phyloP scores from a whole-genome alignment of 2,888 invertebrate genomes.

The Megalurothrips usitatus region DNA sequence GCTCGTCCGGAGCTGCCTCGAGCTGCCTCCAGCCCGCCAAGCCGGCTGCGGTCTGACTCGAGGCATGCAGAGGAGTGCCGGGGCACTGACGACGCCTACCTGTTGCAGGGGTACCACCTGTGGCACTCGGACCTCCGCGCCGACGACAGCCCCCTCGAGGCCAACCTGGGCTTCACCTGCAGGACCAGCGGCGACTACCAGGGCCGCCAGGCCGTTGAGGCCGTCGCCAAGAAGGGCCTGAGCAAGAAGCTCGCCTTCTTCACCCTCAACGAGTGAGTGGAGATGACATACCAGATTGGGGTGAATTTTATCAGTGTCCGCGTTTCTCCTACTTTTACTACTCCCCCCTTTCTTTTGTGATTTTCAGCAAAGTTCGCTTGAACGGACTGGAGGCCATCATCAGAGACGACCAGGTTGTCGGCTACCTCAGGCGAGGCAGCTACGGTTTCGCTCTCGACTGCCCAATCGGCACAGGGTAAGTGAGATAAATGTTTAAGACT shows the following conservation, averaged over 20 bases:
- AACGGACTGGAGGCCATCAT: slow-evolving; percentile 83
- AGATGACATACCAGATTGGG: no score
- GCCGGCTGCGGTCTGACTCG: no score
- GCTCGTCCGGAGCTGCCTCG: no score
- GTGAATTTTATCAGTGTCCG: no score
- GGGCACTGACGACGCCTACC: slow-evolving; percentile 27
- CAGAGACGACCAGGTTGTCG: slow-evolving; percentile 69
- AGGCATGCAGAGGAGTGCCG: no score
- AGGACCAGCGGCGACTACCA: slow-evolving; percentile 71
- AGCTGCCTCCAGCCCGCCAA: no score
- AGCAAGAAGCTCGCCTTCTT: slow-evolving; percentile 70
- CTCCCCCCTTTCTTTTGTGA: no score
- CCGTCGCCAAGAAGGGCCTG: slow-evolving; percentile 60
- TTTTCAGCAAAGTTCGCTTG: slow-evolving; percentile 58
- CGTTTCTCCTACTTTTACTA: no score
- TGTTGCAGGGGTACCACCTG: slow-evolving; percentile 65
- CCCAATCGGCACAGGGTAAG: slow-evolving; percentile 60
- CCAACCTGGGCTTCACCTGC: slow-evolving; percentile 73
- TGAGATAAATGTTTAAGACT: slow-evolving; percentile 33
- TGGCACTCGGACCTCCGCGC: slow-evolving; percentile 79
- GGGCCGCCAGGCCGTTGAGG: slow-evolving; percentile 68
- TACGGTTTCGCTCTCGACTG: slow-evolving; percentile 61
- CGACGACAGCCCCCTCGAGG: slow-evolving; percentile 83
- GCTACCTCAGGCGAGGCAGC: slow-evolving; percentile 75
- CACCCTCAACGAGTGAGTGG: slow-evolving; percentile 60